These are phyloP conservation scores for Adelphocoris suturalis DNA, from an alignment of 2,888 invertebrate species.

Conservation along the genomic window DNA sequence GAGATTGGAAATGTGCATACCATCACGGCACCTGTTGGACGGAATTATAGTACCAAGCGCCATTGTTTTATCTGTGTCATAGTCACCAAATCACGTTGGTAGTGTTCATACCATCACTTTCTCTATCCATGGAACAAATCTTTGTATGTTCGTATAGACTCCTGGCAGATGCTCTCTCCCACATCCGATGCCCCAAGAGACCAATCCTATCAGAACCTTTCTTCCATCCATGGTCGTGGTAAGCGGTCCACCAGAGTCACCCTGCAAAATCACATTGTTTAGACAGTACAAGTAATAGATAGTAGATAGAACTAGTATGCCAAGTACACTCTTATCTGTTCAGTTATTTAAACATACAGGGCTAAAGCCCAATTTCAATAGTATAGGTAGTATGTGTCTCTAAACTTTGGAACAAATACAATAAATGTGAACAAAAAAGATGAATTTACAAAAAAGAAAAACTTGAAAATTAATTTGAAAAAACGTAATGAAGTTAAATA, in stretches of 20 bases:
- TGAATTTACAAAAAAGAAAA: too few relatives aligned
- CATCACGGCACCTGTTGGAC: neutral
- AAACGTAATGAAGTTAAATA: too few relatives aligned
- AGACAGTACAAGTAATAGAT: too few relatives aligned
- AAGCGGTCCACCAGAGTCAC: constrained; percentile 91
- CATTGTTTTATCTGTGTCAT: neutral
- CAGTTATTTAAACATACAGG: too few relatives aligned
- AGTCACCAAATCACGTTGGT: neutral
- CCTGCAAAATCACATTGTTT: constrained; percentile 78
- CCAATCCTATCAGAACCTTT: constrained; percentile 91
- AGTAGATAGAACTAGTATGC: too few relatives aligned
- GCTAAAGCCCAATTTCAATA: too few relatives aligned
- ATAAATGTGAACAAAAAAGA: too few relatives aligned
- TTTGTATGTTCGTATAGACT: constrained; percentile 95
- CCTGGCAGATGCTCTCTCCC: constrained; percentile 93
- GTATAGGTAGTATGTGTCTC: too few relatives aligned
- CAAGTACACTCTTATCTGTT: too few relatives aligned
- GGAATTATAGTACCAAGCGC: neutral
- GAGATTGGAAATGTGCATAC: neutral
- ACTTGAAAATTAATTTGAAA: too few relatives aligned
- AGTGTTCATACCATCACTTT: constrained; percentile 83
- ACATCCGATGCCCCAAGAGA: constrained; percentile 95
- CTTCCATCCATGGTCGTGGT: constrained; percentile 91
- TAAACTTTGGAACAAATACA: too few relatives aligned
- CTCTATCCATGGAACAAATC: constrained; percentile 94